Conservation (phyloP, 2,113 vertebrate species). For the Bostrychus sinensis region DNA sequence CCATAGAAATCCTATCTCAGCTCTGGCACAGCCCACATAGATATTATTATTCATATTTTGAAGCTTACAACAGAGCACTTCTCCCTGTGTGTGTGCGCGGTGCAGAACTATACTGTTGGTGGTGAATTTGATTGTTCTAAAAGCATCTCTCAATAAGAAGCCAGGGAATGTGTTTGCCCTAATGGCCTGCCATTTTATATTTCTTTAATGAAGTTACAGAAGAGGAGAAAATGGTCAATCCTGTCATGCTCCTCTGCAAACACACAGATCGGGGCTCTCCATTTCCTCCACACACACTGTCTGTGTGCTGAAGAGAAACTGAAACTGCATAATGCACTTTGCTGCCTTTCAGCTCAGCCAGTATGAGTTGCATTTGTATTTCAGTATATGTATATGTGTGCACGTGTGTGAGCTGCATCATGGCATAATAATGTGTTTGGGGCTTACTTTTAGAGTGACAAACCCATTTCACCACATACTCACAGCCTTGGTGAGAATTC, state of each 20-base stretch:
- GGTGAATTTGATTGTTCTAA: slow-evolving; percentile 79
- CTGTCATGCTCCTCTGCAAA: slow-evolving; percentile 31
- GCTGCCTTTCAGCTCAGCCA: slow-evolving; percentile 12
- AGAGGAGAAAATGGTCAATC: slow-evolving; percentile 68
- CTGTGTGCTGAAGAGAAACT: slow-evolving; percentile 46
- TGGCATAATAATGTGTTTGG: slow-evolving; percentile 45
- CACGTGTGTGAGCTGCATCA: slow-evolving; percentile 37
- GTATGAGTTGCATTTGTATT: slow-evolving; percentile 14
- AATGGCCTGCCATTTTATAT: slow-evolving; percentile 81
- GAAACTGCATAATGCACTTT: slow-evolving; percentile 38
- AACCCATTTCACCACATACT: slow-evolving; percentile 45
- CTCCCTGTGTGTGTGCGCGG: slow-evolving; percentile 26
- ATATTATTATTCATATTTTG: slow-evolving; percentile 52
- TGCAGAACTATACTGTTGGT: slow-evolving; percentile 61
- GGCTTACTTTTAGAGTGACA: slow-evolving; percentile 43
- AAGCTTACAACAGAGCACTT: slow-evolving; percentile 24
- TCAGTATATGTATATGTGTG: slow-evolving; percentile 12
- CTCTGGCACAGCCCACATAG: slow-evolving; percentile 30
- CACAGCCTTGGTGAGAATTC: slow-evolving; percentile 35
- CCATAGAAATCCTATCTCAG: slow-evolving; percentile 44
- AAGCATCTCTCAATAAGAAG: slow-evolving; percentile 79
- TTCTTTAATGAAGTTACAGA: slow-evolving; percentile 81
- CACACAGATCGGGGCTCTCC: slow-evolving; percentile 21
- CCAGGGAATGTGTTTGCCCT: slow-evolving; percentile 67
- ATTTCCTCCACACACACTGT: slow-evolving; percentile 27